phyloP scores from a whole-genome alignment of 2,888 invertebrate genomes.

The Drosophila lacicola region DNA sequence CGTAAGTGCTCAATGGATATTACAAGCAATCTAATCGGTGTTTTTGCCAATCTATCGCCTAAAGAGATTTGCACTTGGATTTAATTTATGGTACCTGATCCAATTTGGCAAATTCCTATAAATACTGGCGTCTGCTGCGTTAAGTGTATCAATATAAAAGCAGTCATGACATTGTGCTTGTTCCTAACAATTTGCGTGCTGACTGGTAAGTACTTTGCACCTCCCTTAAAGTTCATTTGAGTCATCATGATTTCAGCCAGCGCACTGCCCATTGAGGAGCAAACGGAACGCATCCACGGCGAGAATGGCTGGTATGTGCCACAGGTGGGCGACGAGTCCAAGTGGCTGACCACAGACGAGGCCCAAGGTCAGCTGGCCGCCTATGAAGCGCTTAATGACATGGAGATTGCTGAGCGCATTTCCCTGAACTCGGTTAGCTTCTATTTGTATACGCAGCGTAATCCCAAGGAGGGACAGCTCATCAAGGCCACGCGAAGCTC shows the following conservation, averaged over 20 bases:
- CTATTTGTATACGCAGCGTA: slow-evolving; percentile 72
- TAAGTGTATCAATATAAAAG: slow-evolving; percentile 27
- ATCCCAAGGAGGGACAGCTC: slow-evolving; percentile 52
- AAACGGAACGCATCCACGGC: slow-evolving; percentile 43
- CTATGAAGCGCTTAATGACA: slow-evolving; percentile 39
- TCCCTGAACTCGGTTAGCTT: slow-evolving; percentile 64
- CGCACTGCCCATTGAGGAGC: slow-evolving; percentile 53
- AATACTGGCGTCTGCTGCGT: slow-evolving; percentile 25
- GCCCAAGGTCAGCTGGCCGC: slow-evolving; percentile 36
- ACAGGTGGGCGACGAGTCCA: slow-evolving; percentile 40
- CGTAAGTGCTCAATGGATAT: slow-evolving; percentile 1
- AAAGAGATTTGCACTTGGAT: neutral
- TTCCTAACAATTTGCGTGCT: slow-evolving; percentile 48
- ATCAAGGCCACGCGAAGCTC: slow-evolving; percentile 50
- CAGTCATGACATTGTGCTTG: slow-evolving; percentile 50
- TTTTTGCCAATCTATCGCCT: neutral
- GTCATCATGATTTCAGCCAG: slow-evolving; percentile 17
- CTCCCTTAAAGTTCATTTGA: neutral
- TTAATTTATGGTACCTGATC: slow-evolving; percentile 27
- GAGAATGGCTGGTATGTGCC: slow-evolving; percentile 74
- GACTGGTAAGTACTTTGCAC: slow-evolving; percentile 55
- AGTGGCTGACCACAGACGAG: slow-evolving; percentile 58
- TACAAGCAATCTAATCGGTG: slow-evolving; percentile 33
- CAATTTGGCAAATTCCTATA: slow-evolving; percentile 31
- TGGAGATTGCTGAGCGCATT: slow-evolving; percentile 28